Conservation (phyloP, 2,888 invertebrate genomes). For the Cephus sareptanus region DNA sequence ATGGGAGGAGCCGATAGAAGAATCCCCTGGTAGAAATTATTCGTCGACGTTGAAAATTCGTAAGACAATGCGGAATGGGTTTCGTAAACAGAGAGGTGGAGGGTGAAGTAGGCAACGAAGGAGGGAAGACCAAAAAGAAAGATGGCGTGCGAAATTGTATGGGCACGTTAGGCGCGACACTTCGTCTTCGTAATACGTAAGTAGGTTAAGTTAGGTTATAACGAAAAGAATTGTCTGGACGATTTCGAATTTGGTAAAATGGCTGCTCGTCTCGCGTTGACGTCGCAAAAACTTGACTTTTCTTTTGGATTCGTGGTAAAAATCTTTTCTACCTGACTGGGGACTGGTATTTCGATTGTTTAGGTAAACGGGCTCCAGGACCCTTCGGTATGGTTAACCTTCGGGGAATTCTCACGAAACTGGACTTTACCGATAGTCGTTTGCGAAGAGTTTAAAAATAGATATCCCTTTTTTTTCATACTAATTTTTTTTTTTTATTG, state of each 20-base stretch:
- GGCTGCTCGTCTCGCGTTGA: background rate
- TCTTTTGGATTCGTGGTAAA: background rate
- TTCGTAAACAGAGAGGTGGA: background rate
- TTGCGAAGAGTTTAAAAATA: background rate
- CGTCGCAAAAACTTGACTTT: background rate
- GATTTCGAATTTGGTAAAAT: background rate
- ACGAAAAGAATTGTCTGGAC: background rate
- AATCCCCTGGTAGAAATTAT: background rate
- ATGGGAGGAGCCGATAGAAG: background rate
- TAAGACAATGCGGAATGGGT: background rate
- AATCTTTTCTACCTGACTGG: background rate
- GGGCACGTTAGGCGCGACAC: background rate
- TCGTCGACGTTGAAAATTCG: background rate
- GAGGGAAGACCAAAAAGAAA: background rate
- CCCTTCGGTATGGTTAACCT: background rate
- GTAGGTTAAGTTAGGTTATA: background rate
- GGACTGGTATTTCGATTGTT: background rate
- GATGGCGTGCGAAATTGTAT: background rate
- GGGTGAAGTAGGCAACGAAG: background rate
- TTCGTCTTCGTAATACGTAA: background rate
- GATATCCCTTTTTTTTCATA: background rate
- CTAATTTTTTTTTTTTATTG: background rate
- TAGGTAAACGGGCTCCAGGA: background rate
- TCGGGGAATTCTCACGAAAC: background rate
- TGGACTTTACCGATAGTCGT: background rate